phyloP scores from a whole-genome alignment of 2,888 invertebrate genomes.

The Griposia aprilina region DNA sequence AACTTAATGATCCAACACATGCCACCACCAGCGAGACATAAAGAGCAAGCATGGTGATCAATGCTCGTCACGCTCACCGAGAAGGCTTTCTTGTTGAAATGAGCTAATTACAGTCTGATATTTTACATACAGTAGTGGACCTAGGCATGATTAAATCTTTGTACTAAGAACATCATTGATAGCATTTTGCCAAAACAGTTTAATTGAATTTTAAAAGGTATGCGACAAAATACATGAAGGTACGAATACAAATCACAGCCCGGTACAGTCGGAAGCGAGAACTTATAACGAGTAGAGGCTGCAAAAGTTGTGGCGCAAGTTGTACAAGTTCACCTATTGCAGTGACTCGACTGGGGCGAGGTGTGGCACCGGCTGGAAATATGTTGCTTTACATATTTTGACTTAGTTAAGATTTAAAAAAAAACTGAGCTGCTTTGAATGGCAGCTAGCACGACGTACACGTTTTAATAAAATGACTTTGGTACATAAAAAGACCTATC shows the following conservation, averaged over 20 bases:
- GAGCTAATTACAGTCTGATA: background rate
- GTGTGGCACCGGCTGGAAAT: conserved; percentile 16
- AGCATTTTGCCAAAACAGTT: background rate
- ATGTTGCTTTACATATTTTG: background rate
- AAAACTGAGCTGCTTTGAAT: background rate
- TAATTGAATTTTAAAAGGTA: background rate
- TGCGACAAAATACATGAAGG: conserved; percentile 32
- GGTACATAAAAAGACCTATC: background rate
- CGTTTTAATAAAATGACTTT: background rate
- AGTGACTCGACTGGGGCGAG: conserved; percentile 33
- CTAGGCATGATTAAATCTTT: background rate
- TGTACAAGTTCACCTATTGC: conserved; percentile 58
- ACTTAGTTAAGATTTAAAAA: background rate
- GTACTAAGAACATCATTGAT: background rate
- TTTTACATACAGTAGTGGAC: background rate
- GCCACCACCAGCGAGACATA: too few relatives aligned
- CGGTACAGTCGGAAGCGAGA: conserved; percentile 48
- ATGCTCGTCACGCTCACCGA: too few relatives aligned
- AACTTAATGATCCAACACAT: too few relatives aligned
- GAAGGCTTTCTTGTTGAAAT: background rate
- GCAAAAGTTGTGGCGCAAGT: conserved; percentile 41
- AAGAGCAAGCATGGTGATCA: background rate
- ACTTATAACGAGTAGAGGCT: conserved; percentile 64
- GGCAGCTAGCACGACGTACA: background rate
- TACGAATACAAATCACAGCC: conserved; percentile 34